Conservation (phyloP, 2,888 invertebrate genomes). For the Polydesmus complanatus region DNA sequence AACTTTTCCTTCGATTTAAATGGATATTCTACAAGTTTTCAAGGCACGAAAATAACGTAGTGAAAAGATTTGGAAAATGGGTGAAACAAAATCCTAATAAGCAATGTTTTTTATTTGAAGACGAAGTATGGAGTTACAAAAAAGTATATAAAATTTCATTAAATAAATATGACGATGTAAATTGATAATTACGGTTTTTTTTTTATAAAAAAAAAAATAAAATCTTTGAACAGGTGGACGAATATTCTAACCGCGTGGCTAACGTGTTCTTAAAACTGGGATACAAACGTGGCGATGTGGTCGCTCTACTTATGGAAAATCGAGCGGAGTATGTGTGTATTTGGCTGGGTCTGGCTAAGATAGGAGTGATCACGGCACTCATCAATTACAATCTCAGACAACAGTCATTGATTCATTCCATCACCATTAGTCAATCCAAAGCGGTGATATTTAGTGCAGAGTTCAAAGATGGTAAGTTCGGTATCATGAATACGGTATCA, state of each 20-base stretch:
- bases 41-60: not conserved
- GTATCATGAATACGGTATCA: not conserved
- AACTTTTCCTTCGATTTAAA: too few relatives aligned
- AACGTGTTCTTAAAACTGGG: slow-evolving; percentile 59
- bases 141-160: too few relatives aligned
- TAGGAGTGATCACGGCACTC: slow-evolving; percentile 49
- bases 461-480: slow-evolving; percentile 26
- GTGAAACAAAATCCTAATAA: not conserved
- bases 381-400: slow-evolving; percentile 86
- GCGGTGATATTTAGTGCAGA: slow-evolving; percentile 53
- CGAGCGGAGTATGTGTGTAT: slow-evolving; percentile 77
- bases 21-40: too few relatives aligned
- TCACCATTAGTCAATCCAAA: slow-evolving; percentile 74
- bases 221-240: slow-evolving; percentile 50
- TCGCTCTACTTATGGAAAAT: slow-evolving; percentile 82
- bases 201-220: not conserved
- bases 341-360: slow-evolving; percentile 84
- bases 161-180: too few relatives aligned
- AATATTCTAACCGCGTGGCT: slow-evolving; percentile 68
- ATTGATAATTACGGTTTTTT: not conserved
- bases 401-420: slow-evolving; percentile 69
- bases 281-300: slow-evolving; percentile 72
- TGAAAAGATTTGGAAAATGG: not conserved
- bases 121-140: not conserved
- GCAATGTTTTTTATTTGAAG: not conserved